Percentiles rank a stretch among this genome's conserved stretches.
These are phyloP conservation scores for Eupsilia transversa DNA, from an alignment of 2,888 invertebrate species.

Conservation along the genomic window DNA sequence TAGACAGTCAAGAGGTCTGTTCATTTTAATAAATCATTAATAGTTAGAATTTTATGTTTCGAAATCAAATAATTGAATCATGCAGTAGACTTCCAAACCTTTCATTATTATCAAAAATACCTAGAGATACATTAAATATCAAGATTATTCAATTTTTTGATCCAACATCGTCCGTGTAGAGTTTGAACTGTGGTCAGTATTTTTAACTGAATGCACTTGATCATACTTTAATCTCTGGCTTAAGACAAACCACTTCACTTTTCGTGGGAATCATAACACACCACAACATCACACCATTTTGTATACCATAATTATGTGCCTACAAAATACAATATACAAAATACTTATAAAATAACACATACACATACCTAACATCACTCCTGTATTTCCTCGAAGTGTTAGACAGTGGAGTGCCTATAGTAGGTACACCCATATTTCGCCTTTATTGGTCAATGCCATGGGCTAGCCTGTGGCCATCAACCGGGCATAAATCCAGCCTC, in stretches of 20 bases:
- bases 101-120: background rate
- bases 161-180: background rate
- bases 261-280: conserved; percentile 44
- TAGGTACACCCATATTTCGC: no score
- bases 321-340: no score
- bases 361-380: no score
- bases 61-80: background rate
- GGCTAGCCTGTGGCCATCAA: no score
- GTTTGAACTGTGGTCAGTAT: background rate
- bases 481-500: no score
- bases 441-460: no score
- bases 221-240: conserved; percentile 34
- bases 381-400: no score
- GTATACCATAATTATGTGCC: background rate
- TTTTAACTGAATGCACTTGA: conserved; percentile 25
- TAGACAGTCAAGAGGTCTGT: background rate
- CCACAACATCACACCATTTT: conserved; percentile 14
- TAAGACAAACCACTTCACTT: conserved; percentile 40
- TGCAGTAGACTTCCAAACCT: background rate
- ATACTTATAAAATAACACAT: no score
- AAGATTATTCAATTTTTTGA: background rate
- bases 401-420: no score
- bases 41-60: background rate
- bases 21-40: no score
- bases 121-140: background rate